phyloP scores from a whole-genome alignment of 2,888 invertebrate genomes.

The Prenolepis imparis region DNA sequence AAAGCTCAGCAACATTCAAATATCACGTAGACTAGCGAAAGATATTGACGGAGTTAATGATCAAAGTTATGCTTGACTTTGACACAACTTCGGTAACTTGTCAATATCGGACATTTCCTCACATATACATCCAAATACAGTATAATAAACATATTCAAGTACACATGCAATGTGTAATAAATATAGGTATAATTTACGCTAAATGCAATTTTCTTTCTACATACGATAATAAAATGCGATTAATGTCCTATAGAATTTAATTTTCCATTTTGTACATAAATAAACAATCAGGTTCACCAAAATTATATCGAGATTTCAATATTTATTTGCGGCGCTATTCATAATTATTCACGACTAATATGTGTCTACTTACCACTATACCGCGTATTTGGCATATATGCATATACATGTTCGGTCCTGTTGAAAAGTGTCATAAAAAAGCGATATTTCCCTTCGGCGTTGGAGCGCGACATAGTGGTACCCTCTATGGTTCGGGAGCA shows the following conservation, averaged over 20 bases:
- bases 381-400: slow-evolving; percentile 83
- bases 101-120: slow-evolving; percentile 3
- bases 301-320: neutral
- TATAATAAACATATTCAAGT: neutral
- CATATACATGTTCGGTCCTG: slow-evolving; percentile 79
- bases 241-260: neutral
- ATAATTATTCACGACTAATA: neutral
- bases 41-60: neutral
- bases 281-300: neutral
- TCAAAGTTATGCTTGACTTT: slow-evolving; percentile 15
- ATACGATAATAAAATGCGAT: neutral
- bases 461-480: slow-evolving; percentile 73
- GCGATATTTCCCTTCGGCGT: slow-evolving; percentile 78
- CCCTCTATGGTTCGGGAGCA: slow-evolving; percentile 79
- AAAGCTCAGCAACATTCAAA: slow-evolving; percentile 30
- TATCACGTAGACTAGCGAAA: neutral
- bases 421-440: slow-evolving; percentile 77
- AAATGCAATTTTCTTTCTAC: neutral
- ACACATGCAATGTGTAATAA: neutral
- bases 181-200: neutral
- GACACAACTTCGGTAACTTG: slow-evolving; percentile 14
- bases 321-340: neutral
- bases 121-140: neutral
- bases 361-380: slow-evolving; percentile 80
- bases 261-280: neutral